Evolutionary conservation across 2,888 invertebrate species (phyloP).

Genomic region (Zygothrica quintamaculata): DNA sequence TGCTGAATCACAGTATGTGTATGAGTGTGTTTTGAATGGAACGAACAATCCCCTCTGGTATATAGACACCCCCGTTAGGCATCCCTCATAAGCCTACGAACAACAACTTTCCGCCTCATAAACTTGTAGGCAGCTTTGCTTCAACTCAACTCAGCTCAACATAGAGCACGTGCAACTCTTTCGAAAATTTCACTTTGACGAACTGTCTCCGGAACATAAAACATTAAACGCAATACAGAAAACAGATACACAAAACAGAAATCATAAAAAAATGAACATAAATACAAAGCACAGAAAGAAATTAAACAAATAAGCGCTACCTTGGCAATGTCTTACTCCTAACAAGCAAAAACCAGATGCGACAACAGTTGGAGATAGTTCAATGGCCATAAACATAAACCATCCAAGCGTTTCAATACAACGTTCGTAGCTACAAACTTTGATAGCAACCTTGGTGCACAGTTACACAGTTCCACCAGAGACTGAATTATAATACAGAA

Average conservation of each 20-base stretch:
- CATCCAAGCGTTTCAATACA: constrained; percentile 57
- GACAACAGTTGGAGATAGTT: constrained; percentile 42
- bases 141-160: not conserved
- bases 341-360: constrained; percentile 23
- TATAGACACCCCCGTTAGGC: constrained; percentile 1
- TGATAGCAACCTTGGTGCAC: constrained; percentile 14
- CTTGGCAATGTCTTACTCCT: constrained; percentile 47
- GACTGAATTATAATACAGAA: no score
- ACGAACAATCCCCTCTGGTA: constrained; percentile 40
- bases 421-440: constrained; percentile 16
- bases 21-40: no score
- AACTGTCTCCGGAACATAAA: constrained; percentile 43
- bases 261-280: not conserved
- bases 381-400: constrained; percentile 58
- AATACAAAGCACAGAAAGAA: constrained; percentile 9
- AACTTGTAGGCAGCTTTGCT: constrained; percentile 17
- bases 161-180: constrained; percentile 62
- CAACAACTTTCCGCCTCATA: constrained; percentile 69
- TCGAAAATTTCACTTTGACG: constrained; percentile 55
- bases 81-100: constrained; percentile 15
- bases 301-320: constrained; percentile 34
- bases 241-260: not conserved
- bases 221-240: not conserved
- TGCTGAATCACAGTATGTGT: constrained; percentile 43
- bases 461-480: not conserved